These are phyloP conservation scores for Dicerorhinus sumatrensis DNA, from an alignment of 2,113 vertebrate genomes.

Conservation along the genomic window DNA sequence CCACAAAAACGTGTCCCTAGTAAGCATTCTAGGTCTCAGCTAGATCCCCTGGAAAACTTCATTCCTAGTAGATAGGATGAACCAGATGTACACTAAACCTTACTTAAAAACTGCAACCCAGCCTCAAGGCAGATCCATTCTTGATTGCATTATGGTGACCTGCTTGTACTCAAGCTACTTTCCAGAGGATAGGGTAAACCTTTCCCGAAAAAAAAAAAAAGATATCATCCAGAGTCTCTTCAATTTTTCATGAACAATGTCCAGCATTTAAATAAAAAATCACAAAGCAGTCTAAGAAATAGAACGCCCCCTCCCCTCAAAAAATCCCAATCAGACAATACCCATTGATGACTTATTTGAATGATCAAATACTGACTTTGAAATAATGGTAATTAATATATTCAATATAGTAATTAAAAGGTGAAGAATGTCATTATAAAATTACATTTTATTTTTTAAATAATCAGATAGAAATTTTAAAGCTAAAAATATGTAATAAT, in stretches of 20 bases:
- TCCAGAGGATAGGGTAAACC: neutral
- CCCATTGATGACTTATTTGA: neutral
- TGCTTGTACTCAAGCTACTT: neutral
- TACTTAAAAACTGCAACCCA: neutral
- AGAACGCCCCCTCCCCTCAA: fast-evolving
- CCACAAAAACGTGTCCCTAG: neutral
- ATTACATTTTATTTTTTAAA: neutral
- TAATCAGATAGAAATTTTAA: neutral
- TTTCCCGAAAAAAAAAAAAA: neutral
- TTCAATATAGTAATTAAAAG: neutral
- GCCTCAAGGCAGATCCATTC: neutral
- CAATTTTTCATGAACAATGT: neutral
- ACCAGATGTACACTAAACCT: neutral
- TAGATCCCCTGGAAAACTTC: neutral
- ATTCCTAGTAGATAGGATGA: neutral
- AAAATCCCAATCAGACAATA: neutral
- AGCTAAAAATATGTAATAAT: neutral
- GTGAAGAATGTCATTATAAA: neutral
- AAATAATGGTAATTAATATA: neutral
- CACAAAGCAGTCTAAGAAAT: neutral
- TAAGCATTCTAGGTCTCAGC: neutral
- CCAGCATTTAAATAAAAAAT: neutral
- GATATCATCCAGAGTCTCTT: neutral
- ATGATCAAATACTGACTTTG: neutral
- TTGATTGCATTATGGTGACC: neutral